phyloP scores from a whole-genome alignment of 2,113 vertebrate species.

The Ammospiza caudacuta region DNA sequence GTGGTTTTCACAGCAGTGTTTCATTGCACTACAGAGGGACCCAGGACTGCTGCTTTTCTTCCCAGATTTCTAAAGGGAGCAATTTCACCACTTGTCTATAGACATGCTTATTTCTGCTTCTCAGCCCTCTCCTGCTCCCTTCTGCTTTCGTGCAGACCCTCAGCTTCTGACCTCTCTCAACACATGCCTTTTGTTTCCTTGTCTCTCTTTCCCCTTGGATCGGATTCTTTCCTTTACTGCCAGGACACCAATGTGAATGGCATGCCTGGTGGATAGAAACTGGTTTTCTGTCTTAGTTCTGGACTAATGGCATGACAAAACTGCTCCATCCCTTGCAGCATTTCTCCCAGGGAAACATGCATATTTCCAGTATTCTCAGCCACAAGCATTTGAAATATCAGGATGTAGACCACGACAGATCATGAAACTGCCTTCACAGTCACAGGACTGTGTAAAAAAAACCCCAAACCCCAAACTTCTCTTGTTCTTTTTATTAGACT shows the following conservation, averaged over 20 bases:
- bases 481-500: background rate
- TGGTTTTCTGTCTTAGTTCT: background rate
- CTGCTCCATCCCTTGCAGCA: background rate
- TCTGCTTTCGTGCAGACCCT: background rate
- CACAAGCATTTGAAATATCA: background rate
- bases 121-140: background rate
- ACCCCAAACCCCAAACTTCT: background rate
- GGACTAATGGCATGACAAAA: background rate
- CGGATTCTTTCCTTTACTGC: background rate
- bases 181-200: background rate
- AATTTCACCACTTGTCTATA: background rate
- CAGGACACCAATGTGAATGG: background rate
- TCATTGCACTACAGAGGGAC: background rate
- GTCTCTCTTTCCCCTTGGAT: background rate
- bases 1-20: background rate
- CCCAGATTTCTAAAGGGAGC: background rate
- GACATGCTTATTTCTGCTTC: background rate
- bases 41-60: background rate
- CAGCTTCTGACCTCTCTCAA: background rate
- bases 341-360: background rate
- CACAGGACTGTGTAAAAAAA: background rate
- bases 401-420: background rate
- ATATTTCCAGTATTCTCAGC: constrained; percentile 28
- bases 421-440: background rate
- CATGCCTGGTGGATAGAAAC: background rate